A percentile compares a stretch with the other conserved stretches of the same genome.
Conservation (phyloP, 2,888 invertebrate species). For the Cheilosia urbana region DNA sequence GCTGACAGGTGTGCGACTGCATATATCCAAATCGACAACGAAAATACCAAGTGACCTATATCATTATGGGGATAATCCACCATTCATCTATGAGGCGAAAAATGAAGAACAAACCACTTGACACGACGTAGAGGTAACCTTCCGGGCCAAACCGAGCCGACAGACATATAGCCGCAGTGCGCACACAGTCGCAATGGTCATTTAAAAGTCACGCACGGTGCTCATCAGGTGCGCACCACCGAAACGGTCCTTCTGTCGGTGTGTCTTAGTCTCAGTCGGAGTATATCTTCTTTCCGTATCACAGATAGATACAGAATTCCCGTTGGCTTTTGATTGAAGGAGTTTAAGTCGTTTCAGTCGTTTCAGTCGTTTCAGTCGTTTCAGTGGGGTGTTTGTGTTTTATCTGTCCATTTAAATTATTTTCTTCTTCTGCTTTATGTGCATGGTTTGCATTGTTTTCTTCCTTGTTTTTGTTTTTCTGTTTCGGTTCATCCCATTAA, state of each 20-base stretch:
- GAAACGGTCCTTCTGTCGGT: slow-evolving; percentile 25
- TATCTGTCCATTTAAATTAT: slow-evolving; percentile 44
- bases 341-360: not conserved
- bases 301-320: slow-evolving; percentile 58
- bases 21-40: slow-evolving; percentile 16
- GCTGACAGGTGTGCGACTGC: slow-evolving; percentile 31
- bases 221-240: slow-evolving; percentile 16
- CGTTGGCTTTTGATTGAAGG: slow-evolving; percentile 55
- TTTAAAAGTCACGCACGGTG: slow-evolving; percentile 68
- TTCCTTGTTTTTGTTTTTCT: slow-evolving; percentile 45
- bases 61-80: slow-evolving; percentile 56
- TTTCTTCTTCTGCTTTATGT: slow-evolving; percentile 14
- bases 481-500: slow-evolving; percentile 46
- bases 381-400: slow-evolving; percentile 19
- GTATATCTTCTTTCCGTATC: slow-evolving; percentile 28
- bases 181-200: slow-evolving; percentile 50
- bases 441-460: slow-evolving; percentile 40
- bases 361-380: not conserved
- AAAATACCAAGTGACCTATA: slow-evolving; percentile 70
- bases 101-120: slow-evolving; percentile 51
- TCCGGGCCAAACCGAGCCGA: slow-evolving; percentile 32
- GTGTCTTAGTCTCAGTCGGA: not conserved
- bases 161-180: slow-evolving; percentile 5
- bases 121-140: slow-evolving; percentile 62
- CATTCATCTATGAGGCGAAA: slow-evolving; percentile 45